Conservation (phyloP, 2,888 invertebrate species). For the Xylophagus ater region DNA sequence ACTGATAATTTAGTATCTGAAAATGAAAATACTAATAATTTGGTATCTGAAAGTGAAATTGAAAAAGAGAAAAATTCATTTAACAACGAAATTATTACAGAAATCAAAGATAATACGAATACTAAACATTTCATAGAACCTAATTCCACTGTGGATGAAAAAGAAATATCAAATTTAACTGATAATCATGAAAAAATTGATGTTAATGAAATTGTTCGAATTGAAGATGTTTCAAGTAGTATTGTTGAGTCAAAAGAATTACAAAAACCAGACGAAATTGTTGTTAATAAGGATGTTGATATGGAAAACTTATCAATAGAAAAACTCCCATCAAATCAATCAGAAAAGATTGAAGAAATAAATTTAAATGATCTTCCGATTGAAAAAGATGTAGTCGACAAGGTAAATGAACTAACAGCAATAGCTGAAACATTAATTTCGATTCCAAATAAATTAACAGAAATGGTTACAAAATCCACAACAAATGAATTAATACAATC, state of each 20-base stretch:
- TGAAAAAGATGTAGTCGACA: background rate
- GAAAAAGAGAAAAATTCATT: background rate
- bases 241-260: background rate
- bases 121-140: too few relatives aligned
- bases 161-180: too few relatives aligned
- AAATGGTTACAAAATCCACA: background rate
- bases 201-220: background rate
- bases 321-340: too few relatives aligned
- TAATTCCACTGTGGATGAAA: background rate
- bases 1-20: background rate
- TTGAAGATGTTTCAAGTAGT: background rate
- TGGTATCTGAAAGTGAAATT: background rate
- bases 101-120: background rate
- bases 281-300: background rate
- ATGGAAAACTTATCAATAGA: too few relatives aligned
- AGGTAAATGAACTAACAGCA: conserved; percentile 18
- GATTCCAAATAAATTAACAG: conserved; percentile 17
- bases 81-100: too few relatives aligned
- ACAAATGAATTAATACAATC: background rate
- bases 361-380: conserved; percentile 3
- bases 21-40: background rate
- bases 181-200: background rate
- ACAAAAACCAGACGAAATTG: background rate
- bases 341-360: background rate
- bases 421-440: conserved; percentile 20